A percentile compares a stretch with the other conserved stretches of the same genome.
phyloP scores from a whole-genome alignment of 2,113 vertebrate species.

The Apeltes quadracus region DNA sequence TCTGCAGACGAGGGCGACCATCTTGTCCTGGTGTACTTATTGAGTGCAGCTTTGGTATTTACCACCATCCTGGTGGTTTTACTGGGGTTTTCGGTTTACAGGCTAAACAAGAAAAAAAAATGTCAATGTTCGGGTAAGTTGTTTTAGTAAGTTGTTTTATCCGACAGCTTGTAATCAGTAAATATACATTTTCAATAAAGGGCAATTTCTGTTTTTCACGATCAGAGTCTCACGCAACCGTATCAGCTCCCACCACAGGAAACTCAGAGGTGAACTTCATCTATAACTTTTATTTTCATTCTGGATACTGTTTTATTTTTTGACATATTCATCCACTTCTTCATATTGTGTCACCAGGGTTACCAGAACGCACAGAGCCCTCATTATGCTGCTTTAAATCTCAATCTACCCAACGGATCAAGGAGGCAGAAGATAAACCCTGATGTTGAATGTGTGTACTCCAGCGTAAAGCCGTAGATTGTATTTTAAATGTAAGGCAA shows the following conservation, averaged over 20 bases:
- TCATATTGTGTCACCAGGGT: not conserved
- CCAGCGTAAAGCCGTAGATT: slow-evolving; percentile 15
- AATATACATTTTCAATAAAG: not conserved
- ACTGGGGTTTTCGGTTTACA: not conserved
- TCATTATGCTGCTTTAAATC: not conserved
- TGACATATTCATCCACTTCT: too few species aligned
- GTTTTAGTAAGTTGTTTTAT: too few species aligned
- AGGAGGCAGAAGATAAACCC: not conserved
- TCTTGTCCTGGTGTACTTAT: slow-evolving; percentile 7
- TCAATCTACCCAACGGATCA: not conserved
- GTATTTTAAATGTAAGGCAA: not conserved
- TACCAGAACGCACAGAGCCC: not conserved
- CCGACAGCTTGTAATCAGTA: fast-evolving
- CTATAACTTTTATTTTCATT: not conserved
- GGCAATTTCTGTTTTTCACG: not conserved
- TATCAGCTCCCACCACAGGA: not conserved
- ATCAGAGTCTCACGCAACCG: not conserved
- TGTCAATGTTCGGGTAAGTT: not conserved
- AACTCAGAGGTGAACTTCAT: not conserved
- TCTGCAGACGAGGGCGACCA: slow-evolving; percentile 16
- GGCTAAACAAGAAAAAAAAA: not conserved
- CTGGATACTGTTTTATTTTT: not conserved
- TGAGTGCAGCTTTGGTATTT: slow-evolving; percentile 7
- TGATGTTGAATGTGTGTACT: slow-evolving; percentile 14
- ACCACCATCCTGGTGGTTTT: slow-evolving; percentile 2